These are phyloP conservation scores for Hesperophylax magnus DNA, from an alignment of 1,140 invertebrate species.

Conservation along the genomic window DNA sequence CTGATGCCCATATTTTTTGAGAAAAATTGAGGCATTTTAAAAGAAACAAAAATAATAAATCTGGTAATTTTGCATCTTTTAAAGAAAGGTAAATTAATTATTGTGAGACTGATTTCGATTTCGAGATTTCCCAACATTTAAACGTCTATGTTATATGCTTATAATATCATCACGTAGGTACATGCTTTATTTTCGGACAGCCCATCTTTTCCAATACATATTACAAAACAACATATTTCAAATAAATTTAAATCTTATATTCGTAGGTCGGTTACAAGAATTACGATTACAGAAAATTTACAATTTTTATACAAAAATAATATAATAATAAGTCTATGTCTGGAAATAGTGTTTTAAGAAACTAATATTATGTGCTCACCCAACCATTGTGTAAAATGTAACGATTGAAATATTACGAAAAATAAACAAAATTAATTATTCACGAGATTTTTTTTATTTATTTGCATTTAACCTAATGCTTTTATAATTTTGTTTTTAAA, in stretches of 20 bases:
- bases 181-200: no score
- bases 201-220: no score
- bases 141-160: no score
- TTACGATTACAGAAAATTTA: slow-evolving; percentile 5
- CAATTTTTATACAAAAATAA: slow-evolving; percentile 29
- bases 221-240: not conserved
- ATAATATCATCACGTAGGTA: no score
- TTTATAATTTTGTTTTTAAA: no score
- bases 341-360: slow-evolving; percentile 36
- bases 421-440: slow-evolving; percentile 40
- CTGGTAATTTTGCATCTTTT: not conserved
- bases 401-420: slow-evolving; percentile 47
- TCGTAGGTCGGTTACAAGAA: not conserved
- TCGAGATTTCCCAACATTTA: not conserved
- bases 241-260: not conserved
- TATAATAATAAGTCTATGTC: slow-evolving; percentile 38
- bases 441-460: not conserved
- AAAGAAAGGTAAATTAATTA: not conserved
- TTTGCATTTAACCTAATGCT: no score
- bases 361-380: slow-evolving; percentile 50
- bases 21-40: no score
- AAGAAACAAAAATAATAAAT: no score
- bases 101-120: slow-evolving; percentile 11
- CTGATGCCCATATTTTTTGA: no score
- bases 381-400: slow-evolving; percentile 54